Percentiles rank a stretch among this genome's conserved stretches.
phyloP scores from a whole-genome alignment of 2,797 vertebrate genomes.

The Bryconaethiops microstoma region DNA sequence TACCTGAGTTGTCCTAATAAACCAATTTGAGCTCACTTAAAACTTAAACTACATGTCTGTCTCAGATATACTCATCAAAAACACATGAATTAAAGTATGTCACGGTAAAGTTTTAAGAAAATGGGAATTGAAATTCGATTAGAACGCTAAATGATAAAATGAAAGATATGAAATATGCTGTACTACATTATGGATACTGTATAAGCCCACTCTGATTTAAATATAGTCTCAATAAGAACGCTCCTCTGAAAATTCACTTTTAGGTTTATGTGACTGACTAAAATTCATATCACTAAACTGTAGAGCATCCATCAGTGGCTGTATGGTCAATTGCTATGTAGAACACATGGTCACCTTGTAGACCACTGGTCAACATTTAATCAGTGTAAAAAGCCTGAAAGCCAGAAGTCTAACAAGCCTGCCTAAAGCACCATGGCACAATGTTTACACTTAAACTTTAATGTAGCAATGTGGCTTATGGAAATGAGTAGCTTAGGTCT shows the following conservation, averaged over 20 bases:
- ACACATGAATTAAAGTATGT: not conserved
- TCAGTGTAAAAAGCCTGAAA: constrained; percentile 12
- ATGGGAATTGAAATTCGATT: not conserved
- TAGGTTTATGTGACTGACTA: not conserved
- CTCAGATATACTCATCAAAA: not conserved
- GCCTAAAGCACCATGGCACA: constrained; percentile 25
- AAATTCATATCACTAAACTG: not conserved
- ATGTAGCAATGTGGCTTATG: constrained; percentile 38
- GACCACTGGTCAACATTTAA: constrained; percentile 11
- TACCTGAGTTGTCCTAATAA: constrained; percentile 69
- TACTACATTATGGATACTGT: not conserved
- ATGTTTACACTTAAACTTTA: constrained; percentile 43
- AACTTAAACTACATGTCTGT: constrained; percentile 46
- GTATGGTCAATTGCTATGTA: constrained; percentile 1
- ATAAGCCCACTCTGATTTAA: not conserved
- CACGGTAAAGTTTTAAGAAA: not conserved
- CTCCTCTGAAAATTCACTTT: not conserved
- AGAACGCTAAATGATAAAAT: not conserved
- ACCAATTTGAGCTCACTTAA: constrained; percentile 60
- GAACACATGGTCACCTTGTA: constrained; percentile 3
- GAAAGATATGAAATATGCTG: not conserved
- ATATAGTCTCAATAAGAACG: not conserved
- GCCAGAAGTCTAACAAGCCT: not conserved
- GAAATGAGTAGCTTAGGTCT: constrained; percentile 47
- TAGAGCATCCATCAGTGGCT: not conserved